A percentile compares a stretch with the other conserved stretches of the same genome.
These are phyloP conservation scores for Agrypnus murinus DNA, from an alignment of 2,888 invertebrate species.

Conservation along the genomic window DNA sequence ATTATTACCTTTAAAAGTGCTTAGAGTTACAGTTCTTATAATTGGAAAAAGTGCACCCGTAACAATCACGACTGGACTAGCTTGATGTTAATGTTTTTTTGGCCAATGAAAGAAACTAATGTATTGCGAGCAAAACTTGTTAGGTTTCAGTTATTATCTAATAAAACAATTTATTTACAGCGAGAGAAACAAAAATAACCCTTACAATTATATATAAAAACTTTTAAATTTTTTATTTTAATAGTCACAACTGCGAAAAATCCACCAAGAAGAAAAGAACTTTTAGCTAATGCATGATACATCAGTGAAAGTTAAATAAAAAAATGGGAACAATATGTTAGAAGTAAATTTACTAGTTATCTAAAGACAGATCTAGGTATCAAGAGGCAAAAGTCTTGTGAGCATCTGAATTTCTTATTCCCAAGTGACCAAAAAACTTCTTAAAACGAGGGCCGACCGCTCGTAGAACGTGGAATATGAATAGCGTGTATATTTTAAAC, in stretches of 20 bases:
- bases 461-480: slow-evolving; percentile 40
- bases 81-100: slow-evolving; percentile 6
- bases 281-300: no score
- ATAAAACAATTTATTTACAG: no score
- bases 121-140: no score
- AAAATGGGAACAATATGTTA: slow-evolving; percentile 23
- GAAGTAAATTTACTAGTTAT: slow-evolving; percentile 25
- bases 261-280: no score
- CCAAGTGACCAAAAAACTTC: slow-evolving; percentile 39
- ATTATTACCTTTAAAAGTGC: slow-evolving; percentile 14
- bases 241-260: no score
- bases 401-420: slow-evolving; percentile 36
- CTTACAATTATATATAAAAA: no score
- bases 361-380: slow-evolving; percentile 16
- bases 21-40: slow-evolving; percentile 1
- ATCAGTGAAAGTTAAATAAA: background rate
- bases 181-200: no score
- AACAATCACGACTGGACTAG: background rate
- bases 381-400: slow-evolving; percentile 23
- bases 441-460: slow-evolving; percentile 38
- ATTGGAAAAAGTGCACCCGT: background rate
- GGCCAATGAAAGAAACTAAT: slow-evolving; percentile 15
- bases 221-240: no score
- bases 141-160: no score
- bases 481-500: slow-evolving; percentile 45